Evolutionary conservation across 2,113 vertebrate genomes (phyloP), one percentile per base, ranked within the genome.

Genomic region (Cebidichthys violaceus): DNA sequence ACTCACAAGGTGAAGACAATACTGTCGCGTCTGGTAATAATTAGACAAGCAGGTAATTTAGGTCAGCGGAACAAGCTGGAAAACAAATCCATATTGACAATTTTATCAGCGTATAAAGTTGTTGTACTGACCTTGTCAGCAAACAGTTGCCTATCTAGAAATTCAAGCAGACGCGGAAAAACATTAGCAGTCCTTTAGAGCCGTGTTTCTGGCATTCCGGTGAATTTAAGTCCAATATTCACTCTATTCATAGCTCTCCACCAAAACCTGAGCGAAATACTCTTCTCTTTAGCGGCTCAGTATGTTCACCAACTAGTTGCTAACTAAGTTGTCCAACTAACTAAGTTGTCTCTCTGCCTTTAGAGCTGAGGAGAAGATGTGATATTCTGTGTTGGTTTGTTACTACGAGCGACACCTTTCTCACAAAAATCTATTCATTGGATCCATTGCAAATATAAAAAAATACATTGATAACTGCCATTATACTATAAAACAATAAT

Each of bases 341-440:
- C n/a, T n/a, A n/a, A n/a, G n/a, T 55, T 65, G 27, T 54, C 33
- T 37, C 11, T 24, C 5, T 55, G 27, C 33, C 50, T 68, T 59
- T 55, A 27, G 33, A 75, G n/a, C n/a, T 14, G 3, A 29, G 3
- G 35, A 37, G 7, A 39, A 22, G 9, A 18, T 20, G 8, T 29
- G 18, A 31, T 57, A n/a, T 35, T 68, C 4, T 77, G 8, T 27
- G 39, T 47, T 37, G 74, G 35, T 45, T 59, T 59, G 50, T 76
- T 29, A 24, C 10, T 24, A 17, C 0, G 4, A 15, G 22, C 60
- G 22, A 27, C 3, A 1, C 15, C 41, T 77, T 47, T 35, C 37
- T 57, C 6, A 65, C 22, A 57, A 6, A 47, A 18, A 47, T 3
- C 2, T n/a, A 33, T 52, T 79, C 0, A 54, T 57, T 9, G 45